A percentile compares a stretch with the other conserved stretches of the same genome.
Conservation (phyloP, 2,888 invertebrate genomes). For the Andrena camellia region DNA sequence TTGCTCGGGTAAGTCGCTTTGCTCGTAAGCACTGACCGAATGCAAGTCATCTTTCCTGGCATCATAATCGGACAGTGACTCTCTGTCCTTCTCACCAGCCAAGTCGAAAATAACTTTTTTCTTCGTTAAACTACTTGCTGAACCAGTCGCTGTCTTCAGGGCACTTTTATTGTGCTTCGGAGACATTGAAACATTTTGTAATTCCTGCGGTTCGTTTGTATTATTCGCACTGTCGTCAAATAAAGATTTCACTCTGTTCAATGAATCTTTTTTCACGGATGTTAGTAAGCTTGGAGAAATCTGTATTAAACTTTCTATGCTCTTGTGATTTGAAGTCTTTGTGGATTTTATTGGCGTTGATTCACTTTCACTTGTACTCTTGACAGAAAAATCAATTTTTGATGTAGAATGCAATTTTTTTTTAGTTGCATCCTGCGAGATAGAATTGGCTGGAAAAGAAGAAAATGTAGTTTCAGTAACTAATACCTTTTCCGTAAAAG, state of each 20-base stretch:
- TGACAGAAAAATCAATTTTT: conserved; percentile 2
- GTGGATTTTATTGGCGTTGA: not conserved
- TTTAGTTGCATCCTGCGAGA: not conserved
- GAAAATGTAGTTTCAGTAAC: not conserved
- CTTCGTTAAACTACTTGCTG: conserved; percentile 87
- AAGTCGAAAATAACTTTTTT: conserved; percentile 90
- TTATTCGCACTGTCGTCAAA: conserved; percentile 54
- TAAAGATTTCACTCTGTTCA: conserved; percentile 26
- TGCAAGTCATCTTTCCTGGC: conserved; percentile 76
- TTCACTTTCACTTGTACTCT: conserved; percentile 1
- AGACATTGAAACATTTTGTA: conserved; percentile 66
- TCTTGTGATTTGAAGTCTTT: conserved; percentile 1
- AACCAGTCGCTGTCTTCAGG: conserved; percentile 87
- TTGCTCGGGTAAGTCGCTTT: conserved; percentile 76
- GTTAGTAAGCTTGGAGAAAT: conserved; percentile 34
- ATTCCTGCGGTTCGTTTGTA: conserved; percentile 58
- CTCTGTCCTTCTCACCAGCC: conserved; percentile 80
- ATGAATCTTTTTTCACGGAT: conserved; percentile 32
- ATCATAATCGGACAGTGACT: conserved; percentile 70
- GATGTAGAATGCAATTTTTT: conserved; percentile 19
- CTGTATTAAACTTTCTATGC: conserved; percentile 28
- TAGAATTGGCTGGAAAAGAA: conserved; percentile 37
- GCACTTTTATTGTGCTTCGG: conserved; percentile 86
- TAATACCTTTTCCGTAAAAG: not conserved
- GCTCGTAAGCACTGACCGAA: conserved; percentile 85